Percentiles rank a stretch among this genome's conserved stretches.
Conservation (phyloP, 2,797 vertebrate genomes). For the Sebastolobus alascanus region DNA sequence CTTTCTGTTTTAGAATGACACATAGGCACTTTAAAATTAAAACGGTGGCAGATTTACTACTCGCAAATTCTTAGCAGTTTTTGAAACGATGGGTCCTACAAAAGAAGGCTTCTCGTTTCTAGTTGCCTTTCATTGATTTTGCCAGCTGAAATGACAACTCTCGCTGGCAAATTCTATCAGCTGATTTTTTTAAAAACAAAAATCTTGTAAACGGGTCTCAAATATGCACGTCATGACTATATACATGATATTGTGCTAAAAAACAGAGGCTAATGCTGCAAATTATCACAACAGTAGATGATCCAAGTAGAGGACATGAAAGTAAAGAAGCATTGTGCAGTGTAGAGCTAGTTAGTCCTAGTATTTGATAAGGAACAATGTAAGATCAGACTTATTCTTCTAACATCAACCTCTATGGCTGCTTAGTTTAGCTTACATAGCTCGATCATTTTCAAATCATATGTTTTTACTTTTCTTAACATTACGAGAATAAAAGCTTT, state of each 20-base stretch:
- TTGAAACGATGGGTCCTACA: neutral
- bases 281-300: neutral
- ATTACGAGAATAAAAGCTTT: neutral
- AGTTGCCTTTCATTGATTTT: neutral
- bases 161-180: too few relatives aligned
- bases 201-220: neutral
- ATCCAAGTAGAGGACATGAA: neutral
- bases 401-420: neutral
- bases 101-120: neutral
- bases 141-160: neutral
- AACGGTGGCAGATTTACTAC: neutral
- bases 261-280: neutral
- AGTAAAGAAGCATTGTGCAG: neutral
- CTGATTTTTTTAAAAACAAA: neutral
- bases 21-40: neutral
- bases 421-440: neutral
- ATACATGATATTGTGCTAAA: neutral
- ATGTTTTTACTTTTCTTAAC: conserved; percentile 1
- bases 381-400: neutral
- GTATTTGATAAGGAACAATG: neutral
- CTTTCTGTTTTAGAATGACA: neutral
- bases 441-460: neutral
- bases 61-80: neutral
- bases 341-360: neutral
- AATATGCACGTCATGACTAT: neutral